Evolutionary conservation across 2,113 vertebrate species (phyloP).

Genomic region (Mobula hypostoma): DNA sequence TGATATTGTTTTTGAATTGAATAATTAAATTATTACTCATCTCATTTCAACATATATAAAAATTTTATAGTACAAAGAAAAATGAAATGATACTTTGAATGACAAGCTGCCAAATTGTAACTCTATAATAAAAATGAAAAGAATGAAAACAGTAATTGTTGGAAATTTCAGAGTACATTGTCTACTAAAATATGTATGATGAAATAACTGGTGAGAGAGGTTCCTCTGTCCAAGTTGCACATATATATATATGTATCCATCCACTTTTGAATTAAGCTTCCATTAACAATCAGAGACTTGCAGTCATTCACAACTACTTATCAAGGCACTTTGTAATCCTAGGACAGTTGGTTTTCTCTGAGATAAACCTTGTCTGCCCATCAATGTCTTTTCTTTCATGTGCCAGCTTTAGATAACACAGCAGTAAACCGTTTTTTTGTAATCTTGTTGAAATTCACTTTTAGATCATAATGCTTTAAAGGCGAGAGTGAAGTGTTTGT

Average conservation of each 20-base stretch:
- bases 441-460: slow-evolving; percentile 29
- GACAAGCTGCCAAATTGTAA: not conserved
- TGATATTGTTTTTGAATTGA: not conserved
- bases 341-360: not conserved
- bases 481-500: not conserved
- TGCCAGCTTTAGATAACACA: not conserved
- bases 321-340: not conserved
- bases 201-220: not conserved
- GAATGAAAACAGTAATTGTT: not conserved
- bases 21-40: slow-evolving; percentile 14
- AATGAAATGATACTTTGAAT: slow-evolving; percentile 1
- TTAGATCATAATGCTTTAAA: not conserved
- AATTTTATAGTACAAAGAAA: not conserved
- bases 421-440: not conserved
- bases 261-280: not conserved
- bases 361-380: slow-evolving; percentile 3
- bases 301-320: not conserved
- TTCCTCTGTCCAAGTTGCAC: not conserved
- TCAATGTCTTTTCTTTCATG: slow-evolving; percentile 7
- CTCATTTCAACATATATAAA: not conserved
- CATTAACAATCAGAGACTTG: not conserved
- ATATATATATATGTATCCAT: not conserved
- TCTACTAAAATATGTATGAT: slow-evolving; percentile 9
- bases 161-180: not conserved
- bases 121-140: not conserved